phyloP scores from a whole-genome alignment of 2,888 invertebrate genomes.

The Rhingia campestris region DNA sequence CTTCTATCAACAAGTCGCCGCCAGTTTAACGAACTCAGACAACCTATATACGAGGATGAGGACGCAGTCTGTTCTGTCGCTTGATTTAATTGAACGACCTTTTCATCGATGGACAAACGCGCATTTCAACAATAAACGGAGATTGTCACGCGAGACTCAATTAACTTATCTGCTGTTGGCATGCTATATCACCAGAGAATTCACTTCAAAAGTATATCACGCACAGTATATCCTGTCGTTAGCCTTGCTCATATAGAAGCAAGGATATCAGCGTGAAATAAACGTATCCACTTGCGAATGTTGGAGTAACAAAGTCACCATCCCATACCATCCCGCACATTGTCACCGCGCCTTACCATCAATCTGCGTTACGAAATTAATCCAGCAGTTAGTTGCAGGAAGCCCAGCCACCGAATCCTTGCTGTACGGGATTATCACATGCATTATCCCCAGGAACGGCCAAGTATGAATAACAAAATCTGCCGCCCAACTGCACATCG shows the following conservation, averaged over 20 bases:
- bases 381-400: constrained; percentile 57
- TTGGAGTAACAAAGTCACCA: constrained; percentile 20
- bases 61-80: background rate
- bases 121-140: constrained; percentile 17
- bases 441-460: constrained; percentile 33
- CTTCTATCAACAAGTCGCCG: constrained; percentile 46
- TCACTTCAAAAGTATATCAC: constrained; percentile 22
- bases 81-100: constrained; percentile 54
- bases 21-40: constrained; percentile 18
- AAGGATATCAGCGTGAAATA: constrained; percentile 27
- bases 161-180: constrained; percentile 45
- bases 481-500: constrained; percentile 28
- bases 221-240: background rate
- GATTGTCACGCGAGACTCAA: constrained; percentile 32
- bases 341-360: constrained; percentile 32
- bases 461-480: constrained; percentile 42
- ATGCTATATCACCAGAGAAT: constrained; percentile 30
- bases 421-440: constrained; percentile 46
- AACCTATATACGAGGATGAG: constrained; percentile 13
- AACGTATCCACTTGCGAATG: constrained; percentile 17
- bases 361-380: constrained; percentile 58
- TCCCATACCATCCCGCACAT: background rate
- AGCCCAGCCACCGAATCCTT: constrained; percentile 41
- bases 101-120: constrained; percentile 30
- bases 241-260: background rate